These are phyloP conservation scores for Invenusta paracnida DNA, from an alignment of 2,888 invertebrate species.

Conservation along the genomic window DNA sequence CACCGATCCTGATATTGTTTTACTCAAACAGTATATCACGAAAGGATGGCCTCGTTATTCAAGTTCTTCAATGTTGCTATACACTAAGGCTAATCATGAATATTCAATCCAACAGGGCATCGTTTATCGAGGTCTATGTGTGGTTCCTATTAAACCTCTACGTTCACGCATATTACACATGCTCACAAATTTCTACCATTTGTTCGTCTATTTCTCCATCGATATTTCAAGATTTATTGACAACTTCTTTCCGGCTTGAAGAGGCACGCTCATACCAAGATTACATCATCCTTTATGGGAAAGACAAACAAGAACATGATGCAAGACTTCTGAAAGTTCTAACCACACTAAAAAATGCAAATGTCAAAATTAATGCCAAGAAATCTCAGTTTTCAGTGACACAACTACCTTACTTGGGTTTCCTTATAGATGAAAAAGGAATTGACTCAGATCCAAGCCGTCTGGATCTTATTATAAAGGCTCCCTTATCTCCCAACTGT, in stretches of 20 bases:
- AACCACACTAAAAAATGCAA: background rate
- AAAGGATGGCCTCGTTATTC: slow-evolving; percentile 27
- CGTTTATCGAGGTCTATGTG: slow-evolving; percentile 12
- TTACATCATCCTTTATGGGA: background rate
- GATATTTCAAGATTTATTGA: background rate
- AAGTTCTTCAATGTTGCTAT: background rate
- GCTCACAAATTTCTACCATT: slow-evolving; percentile 3
- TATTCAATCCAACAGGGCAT: slow-evolving; percentile 25
- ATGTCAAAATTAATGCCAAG: slow-evolving; percentile 23
- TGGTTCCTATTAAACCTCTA: background rate
- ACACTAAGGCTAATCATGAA: slow-evolving; percentile 15
- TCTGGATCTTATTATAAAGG: background rate
- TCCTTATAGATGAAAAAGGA: background rate
- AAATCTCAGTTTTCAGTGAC: slow-evolving; percentile 2
- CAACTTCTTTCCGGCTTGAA: background rate
- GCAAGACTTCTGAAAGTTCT: background rate
- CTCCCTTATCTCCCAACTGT: background rate
- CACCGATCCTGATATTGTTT: background rate
- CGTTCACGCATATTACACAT: background rate
- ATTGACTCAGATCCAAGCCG: background rate
- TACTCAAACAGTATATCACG: slow-evolving; percentile 19
- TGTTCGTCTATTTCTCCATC: background rate
- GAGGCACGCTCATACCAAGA: background rate
- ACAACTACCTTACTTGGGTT: background rate
- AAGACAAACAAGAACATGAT: background rate